Evolutionary conservation across 2,888 invertebrate species (phyloP), one percentile per base, ranked within the genome.

Genomic region (Eupeodes luniger): DNA sequence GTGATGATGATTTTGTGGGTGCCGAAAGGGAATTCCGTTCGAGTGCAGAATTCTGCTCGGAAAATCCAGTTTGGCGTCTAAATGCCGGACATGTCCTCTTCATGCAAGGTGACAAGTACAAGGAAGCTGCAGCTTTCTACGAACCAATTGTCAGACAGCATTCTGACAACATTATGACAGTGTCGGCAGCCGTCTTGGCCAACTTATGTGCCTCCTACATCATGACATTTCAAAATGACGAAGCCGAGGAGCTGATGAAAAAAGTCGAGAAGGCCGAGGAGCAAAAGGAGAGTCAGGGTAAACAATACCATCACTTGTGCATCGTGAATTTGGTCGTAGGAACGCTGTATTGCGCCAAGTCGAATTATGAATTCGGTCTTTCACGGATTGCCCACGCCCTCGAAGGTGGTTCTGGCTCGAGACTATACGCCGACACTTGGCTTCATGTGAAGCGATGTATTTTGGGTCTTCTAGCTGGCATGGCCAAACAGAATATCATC

Each of bases 211-310:
- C 99, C 2, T 98, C 99, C 19, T 99, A 99, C 93, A 99, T 99
- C 91, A 99, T 99, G 99, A 99, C 98, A 2, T 98, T 98, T 72
- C 98, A 99, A 94, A 99, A 99, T 93, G 98, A 99, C 93, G 99
- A 99, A 95, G 99, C 99, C 12, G 99, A 99, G 93, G 99, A 99
- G 91, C 95, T 99, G 78, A 99, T 99, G 99, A 95, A 99, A 75
- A 99, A 99, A 94, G 99, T 99, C 90, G 99, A 99, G 93, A 98
- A 98, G 91, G 99, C 99, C 92, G 99, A 99, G 92, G 99, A 99
- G 92, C 96, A 97, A 89, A 95, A 98, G 91, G 96, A 97, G 83
- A 97, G 97, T 91, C 90, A 91, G 90, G 98, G 98, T 92, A 98
- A 98, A 0, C 98, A 98, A 66, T 97, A 97, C 93, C 99, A 99